phyloP scores from a whole-genome alignment of 2,888 invertebrate genomes.

The Anthrax anthrax region DNA sequence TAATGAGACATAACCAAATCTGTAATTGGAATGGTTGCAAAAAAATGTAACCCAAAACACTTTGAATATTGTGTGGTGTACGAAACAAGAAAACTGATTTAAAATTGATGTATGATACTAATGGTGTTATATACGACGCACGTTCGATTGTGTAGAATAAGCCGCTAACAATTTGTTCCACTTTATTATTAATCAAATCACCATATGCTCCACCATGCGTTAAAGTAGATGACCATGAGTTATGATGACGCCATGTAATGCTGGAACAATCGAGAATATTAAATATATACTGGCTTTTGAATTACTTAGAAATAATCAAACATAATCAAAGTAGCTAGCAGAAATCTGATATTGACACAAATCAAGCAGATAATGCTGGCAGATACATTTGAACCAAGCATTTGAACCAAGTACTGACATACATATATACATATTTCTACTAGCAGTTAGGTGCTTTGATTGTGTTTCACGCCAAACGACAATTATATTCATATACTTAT shows the following conservation, averaged over 20 bases:
- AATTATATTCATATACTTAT: no score
- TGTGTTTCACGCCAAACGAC: background rate
- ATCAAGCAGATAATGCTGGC: no score
- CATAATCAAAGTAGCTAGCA: no score
- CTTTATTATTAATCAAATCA: slow-evolving; percentile 17
- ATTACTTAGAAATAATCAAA: no score
- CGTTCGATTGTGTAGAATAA: slow-evolving; percentile 17
- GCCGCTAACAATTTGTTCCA: slow-evolving; percentile 18
- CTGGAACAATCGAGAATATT: background rate
- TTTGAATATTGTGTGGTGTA: slow-evolving; percentile 40
- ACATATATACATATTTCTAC: no score
- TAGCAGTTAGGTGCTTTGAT: background rate
- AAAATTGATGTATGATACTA: slow-evolving; percentile 18
- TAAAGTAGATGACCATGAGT: slow-evolving; percentile 3
- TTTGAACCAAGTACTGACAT: no score
- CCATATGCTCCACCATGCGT: slow-evolving; percentile 23
- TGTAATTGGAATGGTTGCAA: slow-evolving; percentile 40
- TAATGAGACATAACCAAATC: slow-evolving; percentile 41
- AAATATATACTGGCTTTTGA: no score
- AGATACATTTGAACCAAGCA: no score
- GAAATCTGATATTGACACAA: no score
- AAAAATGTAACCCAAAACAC: slow-evolving; percentile 42
- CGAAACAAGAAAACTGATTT: slow-evolving; percentile 42
- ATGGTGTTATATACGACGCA: slow-evolving; percentile 11
- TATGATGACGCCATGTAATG: background rate